Evolutionary conservation across 2,888 invertebrate species (phyloP), one percentile per base, ranked within the genome.

Genomic region (Campoplex capitator): DNA sequence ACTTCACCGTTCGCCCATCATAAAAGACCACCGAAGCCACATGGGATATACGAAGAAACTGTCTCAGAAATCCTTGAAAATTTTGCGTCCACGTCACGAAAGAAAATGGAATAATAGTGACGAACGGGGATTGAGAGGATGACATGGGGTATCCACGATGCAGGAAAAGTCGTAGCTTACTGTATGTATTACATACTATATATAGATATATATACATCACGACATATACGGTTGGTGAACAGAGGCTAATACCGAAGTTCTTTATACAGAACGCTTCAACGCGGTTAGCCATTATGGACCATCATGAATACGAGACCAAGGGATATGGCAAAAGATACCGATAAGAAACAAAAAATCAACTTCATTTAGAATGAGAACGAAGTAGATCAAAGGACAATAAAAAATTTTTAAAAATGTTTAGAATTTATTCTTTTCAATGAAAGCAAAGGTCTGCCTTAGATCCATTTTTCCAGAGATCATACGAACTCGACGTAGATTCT

Each of bases 21-120:
- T 65, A 54, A 45, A 78, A 73, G 23, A 73, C 45, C 32, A 45
- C 65, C n/a, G 35, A 74, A 74, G n/a, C 45, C 67, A 42, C 23
- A 18, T 48, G 74, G 62, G 62, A 70, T n/a, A 28, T 75, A 68
- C 18, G 45, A 38, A 56, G 16, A 68, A 68, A 68, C 28, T 42
- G 28, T 70, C n/a, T 23, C 28, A 28, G 38, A 56, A 23, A 71
- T 65, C 76, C 80, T 62, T 76, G 11, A 38, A 23, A 71, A 84
- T 76, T 70, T 70, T 35, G 62, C 54, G 62, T 76, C 45, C 56
- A 62, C 65, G 54, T 56, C 65, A 71, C 70, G 54, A 75, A 71
- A 45, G 80, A 80, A 80, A 76, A 70, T 80, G 70, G 65, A 75
- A 84, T 76, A 80, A 84, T 80, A 67, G 76, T 80, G 75, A 78